Evolutionary conservation across 2,113 vertebrate genomes (phyloP), one percentile per base, ranked within the genome.

Genomic region (Crotalus tigris): DNA sequence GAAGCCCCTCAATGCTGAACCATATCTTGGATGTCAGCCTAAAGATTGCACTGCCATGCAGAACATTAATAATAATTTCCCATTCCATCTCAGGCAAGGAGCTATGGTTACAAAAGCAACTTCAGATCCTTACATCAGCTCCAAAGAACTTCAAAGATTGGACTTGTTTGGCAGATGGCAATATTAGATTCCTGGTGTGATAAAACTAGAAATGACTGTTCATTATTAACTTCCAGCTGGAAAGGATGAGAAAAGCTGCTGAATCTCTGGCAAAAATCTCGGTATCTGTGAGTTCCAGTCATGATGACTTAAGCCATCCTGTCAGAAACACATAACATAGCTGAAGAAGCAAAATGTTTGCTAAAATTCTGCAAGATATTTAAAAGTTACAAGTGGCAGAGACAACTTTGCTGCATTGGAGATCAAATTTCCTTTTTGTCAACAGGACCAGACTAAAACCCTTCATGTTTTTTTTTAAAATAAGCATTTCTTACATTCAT

Each of bases 401-500:
- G 44, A 90, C 21, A 61, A 85, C 33, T 81, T 51, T 85, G 54
- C 44, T 58, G 19, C 19, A 24, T 58, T 55, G 51, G 44, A 12
- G 1, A 58, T 8, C 4, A 49, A 92, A 75, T 55, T 5, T 57
- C 5, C 23, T 53, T 44, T 69, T 55, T 29, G 88, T 55, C 39
- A 55, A 87, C 2, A 8, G 33, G 69, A 81, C 15, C 4, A 13
- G 64, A 69, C 29, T 69, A 11, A 33, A 75, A 69, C 12, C 69
- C 33, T 7, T 21, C 33, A 2, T 44, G 15, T 2, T 11, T 75
- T 81, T 81, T 81, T 44, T 9, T 39, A 39, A 21, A 81, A 90
- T 1, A 15, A 89, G 81, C 89, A n/a, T 91, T 93, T 93, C 24
- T 29, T 94, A 91, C 93, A 39, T 58, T 55, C 59, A 39, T 29